Evolutionary conservation across 1,140 invertebrate genomes (phyloP), one percentile per base, ranked within the genome.

Genomic region (Cydia splendana): DNA sequence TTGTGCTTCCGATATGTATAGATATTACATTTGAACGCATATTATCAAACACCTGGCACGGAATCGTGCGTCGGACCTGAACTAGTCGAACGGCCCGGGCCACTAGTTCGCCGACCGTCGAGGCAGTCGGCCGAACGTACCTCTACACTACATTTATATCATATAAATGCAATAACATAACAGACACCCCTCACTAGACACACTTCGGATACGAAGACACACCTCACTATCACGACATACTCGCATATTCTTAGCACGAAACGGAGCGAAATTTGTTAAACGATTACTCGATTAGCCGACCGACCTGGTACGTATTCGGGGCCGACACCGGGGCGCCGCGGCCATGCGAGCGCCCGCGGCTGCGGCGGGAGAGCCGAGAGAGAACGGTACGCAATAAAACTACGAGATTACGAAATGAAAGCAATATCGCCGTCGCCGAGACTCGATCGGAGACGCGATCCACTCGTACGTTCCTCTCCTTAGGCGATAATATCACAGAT

Each of bases 401-500:
- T 88, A 85, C 78, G 85, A 88, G 84, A 86, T 84, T 82, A 80
- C 83, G 77, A 65, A 77, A 77, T 82, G 76, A 74, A 74, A 79
- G 79, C 74, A 78, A 79, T 74, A 79, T 76, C 73, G 76, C 75
- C 75, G 78, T 76, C 75, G 77, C 73, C 76, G 30, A 71, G 67
- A 71, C 77, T 62, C 71, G 65, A 53, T 13, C 75, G 77, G 75
- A 78, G 76, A 75, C 73, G 76, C 34, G 71, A 34, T 62, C 62
- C 77, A 74, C 76, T 79, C 75, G 75, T 62, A 79, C 84, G 80
- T 76, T 75, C 81, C 78, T 85, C 85, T 89, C 84, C 90, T 89
- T 91, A 92, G 88, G 85, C 87, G 88, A 88, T 91, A 91, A 92
- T 91, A 91, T 92, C 89, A 91, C 90, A 91, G 90, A 90, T 92